Evolutionary conservation across 2,113 vertebrate genomes (phyloP).

Genomic region (Jacana jacana): DNA sequence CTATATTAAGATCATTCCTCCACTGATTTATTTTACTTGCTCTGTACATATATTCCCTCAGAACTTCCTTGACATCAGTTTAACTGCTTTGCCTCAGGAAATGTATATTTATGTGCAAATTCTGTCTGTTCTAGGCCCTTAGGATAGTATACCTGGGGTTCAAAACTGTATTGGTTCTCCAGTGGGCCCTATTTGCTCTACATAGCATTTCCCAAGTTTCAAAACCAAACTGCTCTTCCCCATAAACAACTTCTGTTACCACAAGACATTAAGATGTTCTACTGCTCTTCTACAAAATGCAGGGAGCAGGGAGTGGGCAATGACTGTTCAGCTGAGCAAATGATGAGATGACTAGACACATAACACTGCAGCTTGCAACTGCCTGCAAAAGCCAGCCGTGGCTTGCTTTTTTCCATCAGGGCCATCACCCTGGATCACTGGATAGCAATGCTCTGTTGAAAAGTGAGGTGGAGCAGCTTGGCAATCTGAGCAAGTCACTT

Average conservation of each 20-base stretch:
- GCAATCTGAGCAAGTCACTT: neutral
- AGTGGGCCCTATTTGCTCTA: neutral
- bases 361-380: neutral
- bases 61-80: neutral
- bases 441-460: neutral
- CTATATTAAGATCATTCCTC: neutral
- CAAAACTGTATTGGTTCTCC: neutral
- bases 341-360: neutral
- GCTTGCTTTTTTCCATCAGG: neutral
- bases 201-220: neutral
- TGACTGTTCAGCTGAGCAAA: neutral
- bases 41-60: neutral
- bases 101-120: neutral
- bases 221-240: neutral
- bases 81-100: neutral
- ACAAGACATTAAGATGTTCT: neutral
- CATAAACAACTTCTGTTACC: neutral
- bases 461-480: constrained; percentile 26
- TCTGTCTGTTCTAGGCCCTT: neutral
- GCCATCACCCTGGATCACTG: neutral
- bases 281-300: neutral
- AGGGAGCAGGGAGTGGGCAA: neutral
- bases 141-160: neutral
- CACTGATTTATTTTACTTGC: neutral
- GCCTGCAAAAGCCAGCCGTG: neutral